A percentile compares a stretch with the other conserved stretches of the same genome.
These are phyloP conservation scores for Ennomos erosarius DNA, from an alignment of 2,888 invertebrate species.

Conservation along the genomic window DNA sequence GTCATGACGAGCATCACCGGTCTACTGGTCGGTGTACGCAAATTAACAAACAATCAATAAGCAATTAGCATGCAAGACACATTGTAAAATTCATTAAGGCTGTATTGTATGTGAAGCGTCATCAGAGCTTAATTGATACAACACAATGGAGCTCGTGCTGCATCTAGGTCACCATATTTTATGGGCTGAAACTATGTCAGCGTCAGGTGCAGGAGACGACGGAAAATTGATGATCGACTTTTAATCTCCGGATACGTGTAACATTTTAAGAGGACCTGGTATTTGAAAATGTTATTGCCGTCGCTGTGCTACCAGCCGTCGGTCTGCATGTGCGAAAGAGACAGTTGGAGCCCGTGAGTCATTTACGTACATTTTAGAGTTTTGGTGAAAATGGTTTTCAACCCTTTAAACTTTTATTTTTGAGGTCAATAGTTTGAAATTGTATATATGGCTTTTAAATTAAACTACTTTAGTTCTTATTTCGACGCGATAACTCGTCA, in stretches of 20 bases:
- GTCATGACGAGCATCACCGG: conserved; percentile 9
- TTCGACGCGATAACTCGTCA: no score
- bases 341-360: no score
- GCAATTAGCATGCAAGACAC: conserved; percentile 50
- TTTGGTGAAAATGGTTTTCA: no score
- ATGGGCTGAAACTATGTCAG: conserved; percentile 14
- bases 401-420: no score
- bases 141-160: conserved; percentile 16
- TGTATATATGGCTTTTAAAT: no score
- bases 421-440: no score
- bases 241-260: conserved; percentile 19
- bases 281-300: no score
- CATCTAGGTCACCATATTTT: conserved; percentile 23
- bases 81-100: conserved; percentile 22
- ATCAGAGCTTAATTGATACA: conserved; percentile 23
- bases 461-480: no score
- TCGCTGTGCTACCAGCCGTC: no score
- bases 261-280: no score
- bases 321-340: no score
- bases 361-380: no score
- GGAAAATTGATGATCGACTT: conserved; percentile 21
- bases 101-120: conserved; percentile 24
- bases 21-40: conserved; percentile 24
- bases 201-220: conserved; percentile 10
- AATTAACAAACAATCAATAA: conserved; percentile 60